phyloP scores from a whole-genome alignment of 2,113 vertebrate genomes.

The Scalopus aquaticus region DNA sequence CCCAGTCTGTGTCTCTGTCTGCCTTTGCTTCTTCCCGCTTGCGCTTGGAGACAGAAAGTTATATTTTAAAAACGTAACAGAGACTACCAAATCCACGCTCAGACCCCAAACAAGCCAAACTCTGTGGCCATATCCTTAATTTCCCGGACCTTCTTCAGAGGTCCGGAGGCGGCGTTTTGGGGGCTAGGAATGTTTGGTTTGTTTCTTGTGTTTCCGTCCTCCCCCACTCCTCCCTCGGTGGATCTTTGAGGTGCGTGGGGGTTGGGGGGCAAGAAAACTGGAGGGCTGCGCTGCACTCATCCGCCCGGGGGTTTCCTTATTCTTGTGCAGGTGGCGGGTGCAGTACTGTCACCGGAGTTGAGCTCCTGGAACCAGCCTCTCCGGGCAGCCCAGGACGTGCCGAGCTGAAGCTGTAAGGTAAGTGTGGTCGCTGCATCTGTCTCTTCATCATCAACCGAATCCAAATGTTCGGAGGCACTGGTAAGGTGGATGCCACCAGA shows the following conservation, averaged over 20 bases:
- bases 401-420: slow-evolving; percentile 38
- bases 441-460: slow-evolving; percentile 26
- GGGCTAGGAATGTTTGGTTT: slow-evolving; percentile 49
- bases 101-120: slow-evolving; percentile 60
- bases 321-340: slow-evolving; percentile 44
- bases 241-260: slow-evolving; percentile 43
- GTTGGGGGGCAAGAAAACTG: background rate
- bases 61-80: slow-evolving; percentile 66
- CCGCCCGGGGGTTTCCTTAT: slow-evolving; percentile 54
- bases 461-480: slow-evolving; percentile 45
- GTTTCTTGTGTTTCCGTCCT: slow-evolving; percentile 15
- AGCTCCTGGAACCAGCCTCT: slow-evolving; percentile 31
- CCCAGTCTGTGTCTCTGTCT: slow-evolving; percentile 2
- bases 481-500: slow-evolving; percentile 8
- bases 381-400: slow-evolving; percentile 43
- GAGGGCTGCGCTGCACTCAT: slow-evolving; percentile 42
- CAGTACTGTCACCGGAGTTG: slow-evolving; percentile 44
- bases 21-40: slow-evolving; percentile 47
- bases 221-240: slow-evolving; percentile 34
- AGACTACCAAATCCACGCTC: slow-evolving; percentile 38
- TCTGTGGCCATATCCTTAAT: slow-evolving; percentile 64
- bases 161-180: background rate
- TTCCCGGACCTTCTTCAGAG: slow-evolving; percentile 43
- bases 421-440: slow-evolving; percentile 40
- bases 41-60: slow-evolving; percentile 70